Percentiles rank a stretch among this genome's conserved stretches.
These are phyloP conservation scores for Parnassius glacialis DNA, from an alignment of 2,888 invertebrate species.

Conservation along the genomic window DNA sequence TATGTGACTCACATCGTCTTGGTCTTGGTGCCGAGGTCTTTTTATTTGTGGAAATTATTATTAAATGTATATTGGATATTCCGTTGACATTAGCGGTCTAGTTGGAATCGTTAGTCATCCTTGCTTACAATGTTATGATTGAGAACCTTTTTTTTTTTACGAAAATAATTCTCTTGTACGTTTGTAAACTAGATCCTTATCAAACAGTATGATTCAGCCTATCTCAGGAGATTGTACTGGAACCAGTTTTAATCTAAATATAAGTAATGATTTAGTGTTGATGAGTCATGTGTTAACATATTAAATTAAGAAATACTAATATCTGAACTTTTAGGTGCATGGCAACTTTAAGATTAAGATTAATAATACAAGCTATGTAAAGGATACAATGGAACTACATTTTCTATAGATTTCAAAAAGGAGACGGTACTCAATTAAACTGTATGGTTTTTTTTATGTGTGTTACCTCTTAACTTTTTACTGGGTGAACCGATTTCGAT, in stretches of 20 bases:
- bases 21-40: constrained; percentile 31
- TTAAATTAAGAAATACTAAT: no score
- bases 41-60: constrained; percentile 34
- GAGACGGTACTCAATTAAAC: no score
- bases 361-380: no score
- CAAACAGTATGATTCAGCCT: constrained; percentile 44
- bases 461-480: no score
- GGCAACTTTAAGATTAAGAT: no score
- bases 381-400: no score
- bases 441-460: no score
- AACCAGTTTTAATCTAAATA: constrained; percentile 58
- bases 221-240: constrained; percentile 35
- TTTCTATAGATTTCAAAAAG: no score
- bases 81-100: not conserved
- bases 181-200: constrained; percentile 38
- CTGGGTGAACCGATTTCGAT: no score
- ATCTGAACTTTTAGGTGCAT: no score
- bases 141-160: constrained; percentile 26
- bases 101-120: constrained; percentile 21
- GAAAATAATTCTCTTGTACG: constrained; percentile 32
- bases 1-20: constrained; percentile 53
- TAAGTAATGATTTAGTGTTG: constrained; percentile 15
- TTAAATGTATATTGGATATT: not conserved
- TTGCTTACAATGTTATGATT: constrained; percentile 2
- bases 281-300: no score